Base-by-base conservation (phyloP, 2,113 vertebrate genomes). In the Nymphicus hollandicus region DNA sequence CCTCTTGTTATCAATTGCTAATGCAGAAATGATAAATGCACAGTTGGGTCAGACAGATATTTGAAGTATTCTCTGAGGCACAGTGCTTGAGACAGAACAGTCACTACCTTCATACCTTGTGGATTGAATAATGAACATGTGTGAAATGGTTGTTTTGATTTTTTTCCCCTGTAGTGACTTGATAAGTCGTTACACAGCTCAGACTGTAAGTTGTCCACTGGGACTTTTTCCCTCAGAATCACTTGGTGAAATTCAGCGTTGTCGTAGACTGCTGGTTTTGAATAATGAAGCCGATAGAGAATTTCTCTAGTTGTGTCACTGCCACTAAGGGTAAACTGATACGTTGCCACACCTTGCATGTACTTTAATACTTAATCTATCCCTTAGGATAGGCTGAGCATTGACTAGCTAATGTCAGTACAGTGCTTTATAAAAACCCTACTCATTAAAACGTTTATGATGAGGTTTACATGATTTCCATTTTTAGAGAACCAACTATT, bases 281-380 rank as follows among this genome's bases (percentile, higher is more conserved):
- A 47, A 41, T 44, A 37, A 77, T 93, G 60, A 73, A 92, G 43
- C 73, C 39, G 43, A 19, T 55, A 31, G 49, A 70, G 83, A 89
- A 84, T 71, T 88, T 43, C 35, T 68, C 55, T 60, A 89, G 55
- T 69, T 89, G 55, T 90, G 39, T 73, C 92, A 80, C 81, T 96
- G 74, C 70, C 41, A 37, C 63, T 52, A 33, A 88, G 35, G 60
- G 70, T 77, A 49, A 91, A 78, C 72, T 70, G 88, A 76, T 92
- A 80, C 0, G 4, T 44, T 81, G 86, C 88, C 95, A 87, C 88
- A 47, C 91, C 83, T 95, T 84, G 76, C 69, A 31, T 91, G 90
- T 92, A 93, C 96, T 93, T 94, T 91, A 96, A 56, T 96, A 81
- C 53, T 93, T 90, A 83, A 89, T 88, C 68, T 89, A 17, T 69